These are phyloP conservation scores for Epinotia brunnichana DNA, from an alignment of 2,888 invertebrate species.

Conservation along the genomic window DNA sequence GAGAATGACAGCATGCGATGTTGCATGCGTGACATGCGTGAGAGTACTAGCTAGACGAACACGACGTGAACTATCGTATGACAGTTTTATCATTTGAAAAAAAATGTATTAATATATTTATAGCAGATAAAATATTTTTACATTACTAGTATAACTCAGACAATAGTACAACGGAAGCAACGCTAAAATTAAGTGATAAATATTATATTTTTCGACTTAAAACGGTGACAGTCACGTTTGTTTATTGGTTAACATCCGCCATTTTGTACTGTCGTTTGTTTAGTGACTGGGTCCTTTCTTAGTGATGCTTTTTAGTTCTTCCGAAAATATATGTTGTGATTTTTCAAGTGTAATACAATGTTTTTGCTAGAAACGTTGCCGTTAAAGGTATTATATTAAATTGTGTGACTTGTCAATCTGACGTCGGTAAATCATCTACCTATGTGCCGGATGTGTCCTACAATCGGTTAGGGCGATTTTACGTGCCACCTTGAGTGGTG, in stretches of 20 bases:
- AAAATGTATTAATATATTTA: constrained; percentile 71
- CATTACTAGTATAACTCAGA: constrained; percentile 71
- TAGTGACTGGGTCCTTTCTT: constrained; percentile 78
- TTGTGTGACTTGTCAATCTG: constrained; percentile 77
- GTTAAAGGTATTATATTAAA: constrained; percentile 72
- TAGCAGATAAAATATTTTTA: constrained; percentile 72
- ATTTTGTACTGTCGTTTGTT: constrained; percentile 84
- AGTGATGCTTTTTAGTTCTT: constrained; percentile 76
- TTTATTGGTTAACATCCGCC: constrained; percentile 84
- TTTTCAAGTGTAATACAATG: constrained; percentile 77
- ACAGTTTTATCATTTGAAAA: constrained; percentile 76
- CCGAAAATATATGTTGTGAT: constrained; percentile 72
- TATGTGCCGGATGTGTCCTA: constrained; percentile 84
- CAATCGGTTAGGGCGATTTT: constrained; percentile 81
- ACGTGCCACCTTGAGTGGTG: constrained; percentile 86
- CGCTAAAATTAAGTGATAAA: constrained; percentile 62
- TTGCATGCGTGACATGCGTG: constrained; percentile 60
- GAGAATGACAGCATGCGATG: constrained; percentile 48
- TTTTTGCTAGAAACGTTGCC: constrained; percentile 77
- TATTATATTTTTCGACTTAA: constrained; percentile 56
- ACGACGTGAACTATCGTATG: constrained; percentile 76
- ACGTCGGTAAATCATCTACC: constrained; percentile 74
- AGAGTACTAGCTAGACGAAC: constrained; percentile 48
- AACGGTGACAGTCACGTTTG: constrained; percentile 80
- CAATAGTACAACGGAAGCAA: constrained; percentile 56